phyloP scores from a whole-genome alignment of 2,888 invertebrate species.

The Chelonus formosanus region DNA sequence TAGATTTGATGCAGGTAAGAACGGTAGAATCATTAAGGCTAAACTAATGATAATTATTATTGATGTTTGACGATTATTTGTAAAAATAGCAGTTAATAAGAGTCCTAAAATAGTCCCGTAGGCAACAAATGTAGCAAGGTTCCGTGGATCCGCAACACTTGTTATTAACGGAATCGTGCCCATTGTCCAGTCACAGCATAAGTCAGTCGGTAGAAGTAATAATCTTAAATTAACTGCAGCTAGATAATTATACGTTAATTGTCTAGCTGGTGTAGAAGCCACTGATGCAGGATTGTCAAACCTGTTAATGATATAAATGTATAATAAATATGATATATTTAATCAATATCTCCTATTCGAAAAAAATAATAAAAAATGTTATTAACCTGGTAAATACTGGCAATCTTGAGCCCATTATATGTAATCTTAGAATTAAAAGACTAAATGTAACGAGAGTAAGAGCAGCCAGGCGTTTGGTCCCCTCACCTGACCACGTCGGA shows the following conservation, averaged over 20 bases:
- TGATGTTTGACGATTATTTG: slow-evolving; percentile 72
- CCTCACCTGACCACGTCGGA: slow-evolving; percentile 72
- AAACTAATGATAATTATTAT: slow-evolving; percentile 79
- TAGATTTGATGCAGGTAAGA: slow-evolving; percentile 94
- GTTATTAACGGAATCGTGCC: slow-evolving; percentile 89
- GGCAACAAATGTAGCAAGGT: slow-evolving; percentile 79
- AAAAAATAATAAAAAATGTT: too few species aligned
- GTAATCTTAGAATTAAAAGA: slow-evolving; percentile 83
- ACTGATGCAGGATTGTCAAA: slow-evolving; percentile 98
- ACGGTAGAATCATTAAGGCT: slow-evolving; percentile 87
- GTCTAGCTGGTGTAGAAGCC: slow-evolving; percentile 81
- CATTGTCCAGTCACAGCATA: slow-evolving; percentile 99
- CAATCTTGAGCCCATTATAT: slow-evolving; percentile 95
- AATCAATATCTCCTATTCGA: too few species aligned
- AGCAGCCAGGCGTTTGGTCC: slow-evolving; percentile 80
- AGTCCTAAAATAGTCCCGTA: slow-evolving; percentile 72
- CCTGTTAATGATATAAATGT: slow-evolving; percentile 63
- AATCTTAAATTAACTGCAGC: slow-evolving; percentile 91
- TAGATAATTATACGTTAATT: slow-evolving; percentile 92
- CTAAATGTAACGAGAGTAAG: slow-evolving; percentile 82
- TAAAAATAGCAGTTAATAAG: slow-evolving; percentile 68
- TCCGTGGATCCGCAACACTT: slow-evolving; percentile 81
- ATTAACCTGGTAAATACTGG: slow-evolving; percentile 88
- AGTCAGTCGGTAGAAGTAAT: slow-evolving; percentile 84
- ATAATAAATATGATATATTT: too few species aligned